These are phyloP conservation scores for Philopedon plagiatum DNA, from an alignment of 2,888 invertebrate genomes.

Conservation along the genomic window DNA sequence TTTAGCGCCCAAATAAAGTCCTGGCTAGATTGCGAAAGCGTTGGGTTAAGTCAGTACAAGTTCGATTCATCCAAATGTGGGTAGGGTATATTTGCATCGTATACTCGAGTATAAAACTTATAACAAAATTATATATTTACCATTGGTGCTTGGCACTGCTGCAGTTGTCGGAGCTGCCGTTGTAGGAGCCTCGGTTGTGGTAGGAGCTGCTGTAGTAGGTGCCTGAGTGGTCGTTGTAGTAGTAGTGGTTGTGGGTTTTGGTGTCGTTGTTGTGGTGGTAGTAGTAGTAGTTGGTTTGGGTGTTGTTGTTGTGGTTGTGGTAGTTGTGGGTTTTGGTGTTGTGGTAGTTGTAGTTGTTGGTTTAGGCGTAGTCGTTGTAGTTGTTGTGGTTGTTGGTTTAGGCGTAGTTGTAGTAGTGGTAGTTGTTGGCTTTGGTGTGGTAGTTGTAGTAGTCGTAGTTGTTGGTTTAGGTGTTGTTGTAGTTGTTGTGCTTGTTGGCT, in stretches of 20 bases:
- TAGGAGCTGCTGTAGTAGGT: constrained; percentile 5
- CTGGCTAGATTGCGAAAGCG: too few relatives aligned
- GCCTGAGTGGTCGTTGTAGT: constrained; percentile 15
- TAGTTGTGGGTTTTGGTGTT: constrained; percentile 24
- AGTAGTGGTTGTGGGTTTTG: constrained; percentile 7
- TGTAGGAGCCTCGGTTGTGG: constrained; percentile 21
- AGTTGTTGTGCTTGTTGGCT: constrained; percentile 5
- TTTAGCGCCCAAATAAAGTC: too few relatives aligned
- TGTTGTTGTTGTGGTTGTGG: constrained; percentile 30
- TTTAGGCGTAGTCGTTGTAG: constrained; percentile 20
- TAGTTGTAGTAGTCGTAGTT: constrained; percentile 26
- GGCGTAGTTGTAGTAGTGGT: constrained; percentile 15
- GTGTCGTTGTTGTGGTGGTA: constrained; percentile 5
- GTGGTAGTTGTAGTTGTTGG: constrained; percentile 23
- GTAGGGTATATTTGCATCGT: too few relatives aligned
- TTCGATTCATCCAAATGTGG: too few relatives aligned
- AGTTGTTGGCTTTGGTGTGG: constrained; percentile 18
- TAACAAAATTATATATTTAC: too few relatives aligned
- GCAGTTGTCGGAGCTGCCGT: not conserved
- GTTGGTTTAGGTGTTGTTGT: constrained; percentile 19
- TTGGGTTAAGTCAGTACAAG: too few relatives aligned
- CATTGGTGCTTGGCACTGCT: too few relatives aligned
- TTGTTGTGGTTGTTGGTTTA: constrained; percentile 6
- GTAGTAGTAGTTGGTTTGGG: constrained; percentile 27
- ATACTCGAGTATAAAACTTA: too few relatives aligned